Evolutionary conservation across 2,113 vertebrate species (phyloP).

Genomic region (Apteryx mantelli): DNA sequence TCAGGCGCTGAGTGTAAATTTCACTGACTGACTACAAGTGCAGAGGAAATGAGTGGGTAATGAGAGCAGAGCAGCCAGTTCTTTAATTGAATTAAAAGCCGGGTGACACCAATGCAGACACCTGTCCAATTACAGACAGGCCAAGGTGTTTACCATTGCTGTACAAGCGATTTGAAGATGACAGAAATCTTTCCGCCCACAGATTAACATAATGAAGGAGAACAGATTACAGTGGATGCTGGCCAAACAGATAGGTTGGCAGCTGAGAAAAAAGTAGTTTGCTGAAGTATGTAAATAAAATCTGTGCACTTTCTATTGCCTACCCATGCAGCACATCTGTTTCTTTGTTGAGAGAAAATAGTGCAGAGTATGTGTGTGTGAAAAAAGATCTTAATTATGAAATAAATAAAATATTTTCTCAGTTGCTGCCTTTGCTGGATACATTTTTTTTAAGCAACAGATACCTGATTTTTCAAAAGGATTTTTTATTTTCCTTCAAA

Average conservation of each 20-base stretch:
- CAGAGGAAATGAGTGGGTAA: slow-evolving; percentile 91
- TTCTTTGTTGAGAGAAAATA: slow-evolving; percentile 34
- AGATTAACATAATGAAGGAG: slow-evolving; percentile 91
- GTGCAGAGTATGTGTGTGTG: neutral
- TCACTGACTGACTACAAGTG: slow-evolving; percentile 81
- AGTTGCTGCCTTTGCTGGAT: neutral
- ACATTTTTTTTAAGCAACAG: neutral
- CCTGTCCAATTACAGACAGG: slow-evolving; percentile 91
- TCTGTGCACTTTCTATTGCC: slow-evolving; percentile 26
- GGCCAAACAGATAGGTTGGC: slow-evolving; percentile 84
- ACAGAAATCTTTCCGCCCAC: slow-evolving; percentile 89
- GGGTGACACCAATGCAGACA: slow-evolving; percentile 85
- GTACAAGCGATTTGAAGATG: slow-evolving; percentile 83
- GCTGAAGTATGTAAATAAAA: slow-evolving; percentile 72
- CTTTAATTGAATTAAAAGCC: slow-evolving; percentile 99
- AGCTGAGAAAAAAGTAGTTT: slow-evolving; percentile 75
- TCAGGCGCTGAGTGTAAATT: slow-evolving; percentile 82
- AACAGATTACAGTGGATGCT: slow-evolving; percentile 86
- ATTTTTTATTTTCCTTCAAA: neutral
- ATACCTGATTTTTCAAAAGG: neutral
- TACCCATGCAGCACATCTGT: slow-evolving; percentile 46
- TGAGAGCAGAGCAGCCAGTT: slow-evolving; percentile 88
- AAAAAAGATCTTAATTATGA: slow-evolving; percentile 24
- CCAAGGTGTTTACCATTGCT: slow-evolving; percentile 89
- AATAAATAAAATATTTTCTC: neutral